phyloP scores from a whole-genome alignment of 2,888 invertebrate species.

The Germaria angustata region DNA sequence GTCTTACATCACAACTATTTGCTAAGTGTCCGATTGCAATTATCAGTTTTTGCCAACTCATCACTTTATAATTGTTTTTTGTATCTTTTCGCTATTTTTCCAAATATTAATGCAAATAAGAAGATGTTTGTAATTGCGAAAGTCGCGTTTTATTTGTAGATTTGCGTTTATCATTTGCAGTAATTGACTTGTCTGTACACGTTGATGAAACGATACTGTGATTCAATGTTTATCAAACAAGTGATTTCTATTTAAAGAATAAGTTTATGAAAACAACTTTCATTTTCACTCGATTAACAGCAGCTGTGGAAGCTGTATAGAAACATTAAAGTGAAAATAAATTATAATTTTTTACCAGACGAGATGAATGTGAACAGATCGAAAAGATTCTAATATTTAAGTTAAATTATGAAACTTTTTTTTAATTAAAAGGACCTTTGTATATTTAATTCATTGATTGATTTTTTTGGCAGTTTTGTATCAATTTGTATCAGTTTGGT shows the following conservation, averaged over 20 bases:
- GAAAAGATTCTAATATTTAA: no score
- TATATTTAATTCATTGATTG: no score
- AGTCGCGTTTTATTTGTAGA: slow-evolving; percentile 41
- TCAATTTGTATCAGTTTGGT: no score
- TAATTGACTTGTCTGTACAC: neutral
- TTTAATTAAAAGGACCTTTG: no score
- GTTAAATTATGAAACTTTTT: no score
- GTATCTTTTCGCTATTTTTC: neutral
- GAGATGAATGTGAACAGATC: no score
- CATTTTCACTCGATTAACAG: neutral
- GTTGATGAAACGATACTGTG: neutral
- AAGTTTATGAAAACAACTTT: neutral
- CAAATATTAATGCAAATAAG: neutral
- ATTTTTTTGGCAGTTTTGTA: no score
- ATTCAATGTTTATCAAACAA: neutral
- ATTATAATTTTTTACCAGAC: no score
- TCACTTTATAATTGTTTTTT: neutral
- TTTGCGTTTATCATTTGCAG: slow-evolving; percentile 32
- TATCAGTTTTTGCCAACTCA: neutral
- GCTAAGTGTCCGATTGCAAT: neutral
- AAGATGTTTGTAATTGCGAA: neutral
- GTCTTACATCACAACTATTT: neutral
- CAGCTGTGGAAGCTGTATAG: no score
- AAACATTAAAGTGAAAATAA: neutral
- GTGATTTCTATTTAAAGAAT: neutral